Percentiles rank a stretch among this genome's conserved stretches.
These are phyloP conservation scores for Ectobius pallidus DNA, from an alignment of 2,888 invertebrate species.

Conservation along the genomic window DNA sequence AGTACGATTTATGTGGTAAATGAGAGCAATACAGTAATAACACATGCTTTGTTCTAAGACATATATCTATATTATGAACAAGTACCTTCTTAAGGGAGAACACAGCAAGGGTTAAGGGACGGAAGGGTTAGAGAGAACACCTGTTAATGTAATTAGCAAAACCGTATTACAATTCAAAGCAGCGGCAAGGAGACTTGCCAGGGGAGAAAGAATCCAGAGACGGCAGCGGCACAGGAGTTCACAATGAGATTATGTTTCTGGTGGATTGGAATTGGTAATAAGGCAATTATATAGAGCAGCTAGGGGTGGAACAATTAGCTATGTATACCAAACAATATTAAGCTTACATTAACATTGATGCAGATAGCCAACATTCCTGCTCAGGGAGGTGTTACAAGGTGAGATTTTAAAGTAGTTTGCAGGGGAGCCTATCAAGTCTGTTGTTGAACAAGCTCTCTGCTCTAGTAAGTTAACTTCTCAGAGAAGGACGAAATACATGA, in stretches of 20 bases:
- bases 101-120: not conserved
- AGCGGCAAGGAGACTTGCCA: conserved; percentile 5
- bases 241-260: conserved; percentile 28
- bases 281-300: conserved; percentile 23
- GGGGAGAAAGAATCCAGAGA: not conserved
- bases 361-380: too few relatives aligned
- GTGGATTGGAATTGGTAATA: conserved; percentile 33
- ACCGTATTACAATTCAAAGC: conserved; percentile 34
- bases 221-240: not conserved
- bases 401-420: too few relatives aligned
- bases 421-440: too few relatives aligned
- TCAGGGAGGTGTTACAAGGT: too few relatives aligned
- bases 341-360: not conserved
- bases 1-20: too few relatives aligned
- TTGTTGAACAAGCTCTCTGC: too few relatives aligned
- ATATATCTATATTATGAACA: conserved; percentile 20
- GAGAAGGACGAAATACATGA: too few relatives aligned
- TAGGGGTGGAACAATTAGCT: conserved; percentile 14
- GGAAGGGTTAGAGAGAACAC: conserved; percentile 25
- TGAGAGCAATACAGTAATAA: too few relatives aligned
- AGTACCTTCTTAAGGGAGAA: not conserved
- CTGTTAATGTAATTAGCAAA: conserved; percentile 37
- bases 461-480: too few relatives aligned
- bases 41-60: too few relatives aligned
- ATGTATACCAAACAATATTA: conserved; percentile 16